phyloP scores from a whole-genome alignment of 1,140 invertebrate species.

The Platorchestia sp. region DNA sequence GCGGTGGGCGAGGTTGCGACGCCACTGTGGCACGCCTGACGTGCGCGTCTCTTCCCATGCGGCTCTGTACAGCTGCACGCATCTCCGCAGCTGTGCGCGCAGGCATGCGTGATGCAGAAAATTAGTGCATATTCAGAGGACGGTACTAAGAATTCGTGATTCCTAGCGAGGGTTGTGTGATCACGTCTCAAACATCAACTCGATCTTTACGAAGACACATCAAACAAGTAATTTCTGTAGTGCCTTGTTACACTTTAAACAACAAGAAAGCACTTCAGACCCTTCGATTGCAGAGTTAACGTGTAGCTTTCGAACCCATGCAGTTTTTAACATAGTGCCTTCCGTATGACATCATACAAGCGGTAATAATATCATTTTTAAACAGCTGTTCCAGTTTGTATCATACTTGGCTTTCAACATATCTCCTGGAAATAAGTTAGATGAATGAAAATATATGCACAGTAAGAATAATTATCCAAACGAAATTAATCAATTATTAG shows the following conservation, averaged over 20 bases:
- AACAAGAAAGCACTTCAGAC: no score
- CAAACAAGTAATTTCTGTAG: no score
- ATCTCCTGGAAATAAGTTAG: no score
- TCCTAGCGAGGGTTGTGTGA: background rate
- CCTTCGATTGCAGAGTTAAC: background rate
- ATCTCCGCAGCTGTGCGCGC: conserved; percentile 59
- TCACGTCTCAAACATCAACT: background rate
- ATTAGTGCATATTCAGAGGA: background rate
- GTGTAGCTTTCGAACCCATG: background rate
- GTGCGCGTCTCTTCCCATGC: conserved; percentile 64
- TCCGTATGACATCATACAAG: no score
- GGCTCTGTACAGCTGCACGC: conserved; percentile 66
- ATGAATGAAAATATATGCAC: background rate
- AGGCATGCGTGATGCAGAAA: background rate
- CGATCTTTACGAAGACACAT: no score
- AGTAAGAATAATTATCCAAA: background rate
- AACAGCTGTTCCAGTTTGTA: no score
- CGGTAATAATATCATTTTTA: no score
- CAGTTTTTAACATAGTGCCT: no score
- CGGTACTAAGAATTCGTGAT: background rate
- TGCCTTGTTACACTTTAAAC: no score
- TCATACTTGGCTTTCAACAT: no score
- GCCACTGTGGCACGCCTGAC: conserved; percentile 61
- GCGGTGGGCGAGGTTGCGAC: conserved; percentile 55
- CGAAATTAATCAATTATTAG: background rate